Evolutionary conservation across 92 coral and sea anemone species (phyloP).

Genomic region (Epizoanthus stellaris): DNA sequence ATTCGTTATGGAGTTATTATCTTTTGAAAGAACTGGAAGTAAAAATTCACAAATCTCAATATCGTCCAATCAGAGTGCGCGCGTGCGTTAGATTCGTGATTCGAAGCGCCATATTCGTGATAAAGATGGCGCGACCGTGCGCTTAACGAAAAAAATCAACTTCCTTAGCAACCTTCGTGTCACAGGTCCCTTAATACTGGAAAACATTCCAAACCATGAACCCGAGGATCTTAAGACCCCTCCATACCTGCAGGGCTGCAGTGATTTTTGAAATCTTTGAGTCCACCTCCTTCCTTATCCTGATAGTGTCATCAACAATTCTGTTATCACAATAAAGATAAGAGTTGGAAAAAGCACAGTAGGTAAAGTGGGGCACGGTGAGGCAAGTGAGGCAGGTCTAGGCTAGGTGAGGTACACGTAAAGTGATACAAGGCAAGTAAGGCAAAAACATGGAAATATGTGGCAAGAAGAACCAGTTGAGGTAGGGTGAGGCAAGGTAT

Average conservation of each 20-base stretch:
- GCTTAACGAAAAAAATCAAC: no score
- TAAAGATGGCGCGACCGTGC: no score
- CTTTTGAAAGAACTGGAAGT: no score
- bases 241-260: conserved; percentile 72
- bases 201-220: background rate
- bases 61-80: no score
- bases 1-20: no score
- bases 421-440: background rate
- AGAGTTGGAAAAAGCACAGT: background rate
- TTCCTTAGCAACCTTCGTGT: no score
- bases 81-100: no score
- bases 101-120: no score
- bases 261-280: conserved; percentile 81
- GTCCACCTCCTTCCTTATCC: conserved; percentile 88
- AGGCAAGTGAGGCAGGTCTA: background rate
- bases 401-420: background rate
- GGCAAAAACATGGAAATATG: no score
- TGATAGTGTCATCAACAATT: conserved; percentile 65
- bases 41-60: no score
- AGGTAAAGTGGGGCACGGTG: background rate
- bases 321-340: conserved; percentile 33
- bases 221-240: background rate
- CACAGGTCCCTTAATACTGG: background rate
- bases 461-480: no score
- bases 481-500: no score